Conservation (phyloP, 1,140 invertebrate species). For the Dendroctonus ponderosae region DNA sequence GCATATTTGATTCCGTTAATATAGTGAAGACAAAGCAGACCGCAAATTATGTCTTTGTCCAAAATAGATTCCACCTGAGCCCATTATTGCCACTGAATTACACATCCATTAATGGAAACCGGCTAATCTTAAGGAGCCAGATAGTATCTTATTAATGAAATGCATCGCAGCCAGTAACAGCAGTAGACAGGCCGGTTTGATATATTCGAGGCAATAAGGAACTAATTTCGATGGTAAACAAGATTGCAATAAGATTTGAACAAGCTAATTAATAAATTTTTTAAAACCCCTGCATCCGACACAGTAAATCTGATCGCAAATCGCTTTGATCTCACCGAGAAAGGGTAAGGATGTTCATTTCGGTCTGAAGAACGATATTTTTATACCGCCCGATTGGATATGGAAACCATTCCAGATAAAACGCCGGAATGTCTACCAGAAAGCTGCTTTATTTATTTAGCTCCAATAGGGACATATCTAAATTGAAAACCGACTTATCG, state of each 20-base stretch:
- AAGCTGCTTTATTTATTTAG: slow-evolving; percentile 10
- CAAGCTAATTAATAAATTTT: too few relatives aligned
- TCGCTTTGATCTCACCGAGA: slow-evolving; percentile 9
- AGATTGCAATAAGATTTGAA: too few relatives aligned
- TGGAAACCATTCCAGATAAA: slow-evolving; percentile 12
- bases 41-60: slow-evolving; percentile 18
- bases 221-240: too few relatives aligned
- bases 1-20: too few relatives aligned
- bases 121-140: slow-evolving; percentile 20
- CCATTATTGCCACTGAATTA: slow-evolving; percentile 21
- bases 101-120: slow-evolving; percentile 20
- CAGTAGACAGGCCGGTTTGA: too few relatives aligned
- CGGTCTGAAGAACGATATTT: slow-evolving; percentile 7
- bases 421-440: slow-evolving; percentile 1
- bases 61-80: slow-evolving; percentile 23
- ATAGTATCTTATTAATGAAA: slow-evolving; percentile 21
- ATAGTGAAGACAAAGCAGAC: neutral
- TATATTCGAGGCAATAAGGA: too few relatives aligned
- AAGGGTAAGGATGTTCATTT: slow-evolving; percentile 4
- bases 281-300: neutral
- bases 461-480: slow-evolving; percentile 4
- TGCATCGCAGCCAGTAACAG: neutral
- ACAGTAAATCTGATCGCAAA: slow-evolving; percentile 5
- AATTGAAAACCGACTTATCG: slow-evolving; percentile 10
- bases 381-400: slow-evolving; percentile 16